phyloP scores from a whole-genome alignment of 2,113 vertebrate genomes.

The Bombycilla garrulus region DNA sequence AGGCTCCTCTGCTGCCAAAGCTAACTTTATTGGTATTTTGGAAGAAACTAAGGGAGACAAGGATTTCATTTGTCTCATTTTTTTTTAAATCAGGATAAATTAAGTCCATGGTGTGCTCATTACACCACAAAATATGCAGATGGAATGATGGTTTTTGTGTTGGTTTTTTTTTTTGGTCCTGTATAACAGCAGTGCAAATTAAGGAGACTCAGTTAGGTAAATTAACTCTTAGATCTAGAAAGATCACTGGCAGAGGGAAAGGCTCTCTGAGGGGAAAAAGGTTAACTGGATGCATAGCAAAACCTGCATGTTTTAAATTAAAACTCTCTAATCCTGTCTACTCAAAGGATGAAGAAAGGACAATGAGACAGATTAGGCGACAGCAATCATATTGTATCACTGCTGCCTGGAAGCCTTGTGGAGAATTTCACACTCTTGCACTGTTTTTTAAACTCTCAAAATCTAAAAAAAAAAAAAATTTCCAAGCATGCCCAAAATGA shows the following conservation, averaged over 20 bases:
- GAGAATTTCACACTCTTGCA: constrained; percentile 6
- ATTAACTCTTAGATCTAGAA: constrained; percentile 29
- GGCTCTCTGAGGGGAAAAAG: constrained; percentile 20
- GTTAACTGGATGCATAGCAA: constrained; percentile 46
- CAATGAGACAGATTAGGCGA: background rate
- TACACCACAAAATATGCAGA: constrained; percentile 29
- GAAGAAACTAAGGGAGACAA: background rate
- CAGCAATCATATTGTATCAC: constrained; percentile 9
- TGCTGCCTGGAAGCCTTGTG: background rate
- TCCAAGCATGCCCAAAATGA: background rate
- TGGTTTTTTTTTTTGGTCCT: background rate
- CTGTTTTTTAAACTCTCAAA: background rate
- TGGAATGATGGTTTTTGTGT: background rate
- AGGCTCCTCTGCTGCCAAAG: background rate
- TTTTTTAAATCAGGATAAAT: background rate
- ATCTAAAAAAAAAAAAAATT: background rate
- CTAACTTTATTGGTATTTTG: background rate
- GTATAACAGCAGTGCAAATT: constrained; percentile 22
- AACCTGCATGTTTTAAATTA: constrained; percentile 52
- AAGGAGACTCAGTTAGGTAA: constrained; percentile 14
- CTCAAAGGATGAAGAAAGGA: constrained; percentile 52
- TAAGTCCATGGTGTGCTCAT: background rate
- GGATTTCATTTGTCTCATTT: background rate
- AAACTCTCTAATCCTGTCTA: constrained; percentile 42
- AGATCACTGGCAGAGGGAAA: constrained; percentile 9